Conservation (phyloP, 2,797 vertebrate species). For the Astyanax mexicanus region DNA sequence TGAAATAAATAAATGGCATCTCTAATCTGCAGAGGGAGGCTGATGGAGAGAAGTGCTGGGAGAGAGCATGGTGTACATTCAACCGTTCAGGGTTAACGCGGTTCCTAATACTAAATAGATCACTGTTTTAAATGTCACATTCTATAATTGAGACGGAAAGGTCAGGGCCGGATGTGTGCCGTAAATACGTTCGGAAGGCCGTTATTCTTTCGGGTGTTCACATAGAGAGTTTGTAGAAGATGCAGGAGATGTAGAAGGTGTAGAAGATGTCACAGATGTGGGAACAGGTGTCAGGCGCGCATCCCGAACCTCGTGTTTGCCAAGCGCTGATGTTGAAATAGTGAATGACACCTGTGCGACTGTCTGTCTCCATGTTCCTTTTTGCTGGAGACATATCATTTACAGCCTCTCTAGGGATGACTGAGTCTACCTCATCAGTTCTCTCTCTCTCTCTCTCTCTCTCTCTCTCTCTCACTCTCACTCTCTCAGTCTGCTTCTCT, state of each 20-base stretch:
- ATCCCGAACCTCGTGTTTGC: slow-evolving; percentile 32
- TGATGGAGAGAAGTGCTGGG: neutral
- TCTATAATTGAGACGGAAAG: slow-evolving; percentile 45
- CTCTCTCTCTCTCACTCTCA: slow-evolving; percentile 18
- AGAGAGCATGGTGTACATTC: neutral
- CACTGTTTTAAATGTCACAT: slow-evolving; percentile 39
- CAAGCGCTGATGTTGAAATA: slow-evolving; percentile 41
- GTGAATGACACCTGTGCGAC: slow-evolving; percentile 46
- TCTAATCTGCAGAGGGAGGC: slow-evolving; percentile 68
- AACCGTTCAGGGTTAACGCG: slow-evolving; percentile 25
- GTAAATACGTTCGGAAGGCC: slow-evolving; percentile 46
- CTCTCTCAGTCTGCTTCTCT: slow-evolving; percentile 27
- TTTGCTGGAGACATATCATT: slow-evolving; percentile 48
- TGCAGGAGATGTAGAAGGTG: slow-evolving; percentile 13
- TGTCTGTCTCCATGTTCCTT: slow-evolving; percentile 43
- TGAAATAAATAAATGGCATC: slow-evolving; percentile 70
- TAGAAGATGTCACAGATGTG: slow-evolving; percentile 14
- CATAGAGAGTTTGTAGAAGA: too few species aligned
- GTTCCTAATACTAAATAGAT: slow-evolving; percentile 43
- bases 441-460: slow-evolving; percentile 21
- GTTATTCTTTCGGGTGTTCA: slow-evolving; percentile 15
- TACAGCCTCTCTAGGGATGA: slow-evolving; percentile 42
- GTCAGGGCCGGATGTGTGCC: neutral
- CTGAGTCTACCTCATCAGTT: slow-evolving; percentile 67
- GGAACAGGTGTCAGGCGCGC: slow-evolving; percentile 42